A percentile compares a stretch with the other conserved stretches of the same genome.
Conservation (phyloP, 2,113 vertebrate genomes). For the Hiodon tergisus region DNA sequence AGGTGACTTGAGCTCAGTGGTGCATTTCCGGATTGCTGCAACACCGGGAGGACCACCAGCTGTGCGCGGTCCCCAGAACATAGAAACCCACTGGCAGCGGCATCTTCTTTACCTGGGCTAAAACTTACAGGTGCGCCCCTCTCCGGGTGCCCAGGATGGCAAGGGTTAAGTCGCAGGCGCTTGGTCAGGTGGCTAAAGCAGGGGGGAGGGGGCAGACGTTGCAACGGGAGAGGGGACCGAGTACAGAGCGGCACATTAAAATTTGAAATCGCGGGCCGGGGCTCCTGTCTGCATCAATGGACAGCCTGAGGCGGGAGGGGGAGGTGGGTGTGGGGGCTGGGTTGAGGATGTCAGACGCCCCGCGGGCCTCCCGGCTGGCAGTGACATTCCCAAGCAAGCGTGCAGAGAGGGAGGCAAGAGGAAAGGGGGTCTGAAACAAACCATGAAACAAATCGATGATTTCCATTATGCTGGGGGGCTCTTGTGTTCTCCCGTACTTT, state of each 20-base stretch:
- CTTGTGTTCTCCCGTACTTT: too few species aligned
- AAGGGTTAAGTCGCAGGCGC: slow-evolving; percentile 68
- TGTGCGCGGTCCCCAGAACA: too few species aligned
- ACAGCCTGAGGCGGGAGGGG: slow-evolving; percentile 53
- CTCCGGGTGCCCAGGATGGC: too few species aligned
- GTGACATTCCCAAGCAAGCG: slow-evolving; percentile 72
- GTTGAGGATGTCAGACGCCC: slow-evolving; percentile 44
- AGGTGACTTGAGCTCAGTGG: too few species aligned
- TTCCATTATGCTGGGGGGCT: slow-evolving; percentile 57
- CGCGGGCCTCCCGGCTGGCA: slow-evolving; percentile 64
- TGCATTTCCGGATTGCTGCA: too few species aligned
- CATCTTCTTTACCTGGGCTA: too few species aligned
- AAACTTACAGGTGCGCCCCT: too few species aligned
- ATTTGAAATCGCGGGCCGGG: slow-evolving; percentile 81
- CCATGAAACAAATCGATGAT: slow-evolving; percentile 73
- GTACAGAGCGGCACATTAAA: slow-evolving; percentile 86
- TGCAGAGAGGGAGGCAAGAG: slow-evolving; percentile 62
- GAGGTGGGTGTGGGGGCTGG: not conserved
- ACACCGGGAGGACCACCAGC: too few species aligned
- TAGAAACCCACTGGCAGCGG: too few species aligned
- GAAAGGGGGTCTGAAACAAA: slow-evolving; percentile 55
- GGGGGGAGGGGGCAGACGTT: slow-evolving; percentile 66
- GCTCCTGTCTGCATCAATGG: slow-evolving; percentile 67
- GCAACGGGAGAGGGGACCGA: slow-evolving; percentile 56
- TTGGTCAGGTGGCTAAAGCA: slow-evolving; percentile 52